Evolutionary conservation across 2,113 vertebrate genomes (phyloP).

Genomic region (Orycteropus afer): DNA sequence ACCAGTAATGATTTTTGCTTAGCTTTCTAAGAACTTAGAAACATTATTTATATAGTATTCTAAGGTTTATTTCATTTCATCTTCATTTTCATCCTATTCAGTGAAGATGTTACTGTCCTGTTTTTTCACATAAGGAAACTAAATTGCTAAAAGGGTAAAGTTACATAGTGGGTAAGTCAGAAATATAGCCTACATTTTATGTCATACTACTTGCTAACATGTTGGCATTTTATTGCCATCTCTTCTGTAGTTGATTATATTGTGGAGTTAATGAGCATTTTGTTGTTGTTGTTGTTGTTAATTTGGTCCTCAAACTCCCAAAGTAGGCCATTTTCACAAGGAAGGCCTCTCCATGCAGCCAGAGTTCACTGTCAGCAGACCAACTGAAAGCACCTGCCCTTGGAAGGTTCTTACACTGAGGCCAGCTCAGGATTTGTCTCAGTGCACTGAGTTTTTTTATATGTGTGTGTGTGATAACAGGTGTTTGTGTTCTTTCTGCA

Average conservation of each 20-base stretch:
- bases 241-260: not conserved
- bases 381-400: not conserved
- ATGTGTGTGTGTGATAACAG: not conserved
- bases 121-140: not conserved
- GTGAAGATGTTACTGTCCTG: not conserved
- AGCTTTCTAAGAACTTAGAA: slow-evolving; percentile 21
- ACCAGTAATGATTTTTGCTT: not conserved
- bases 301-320: not conserved
- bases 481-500: not conserved
- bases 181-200: not conserved
- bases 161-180: not conserved
- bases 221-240: not conserved
- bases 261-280: not conserved
- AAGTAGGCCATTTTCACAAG: not conserved
- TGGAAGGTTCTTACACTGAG: not conserved
- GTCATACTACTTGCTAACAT: not conserved
- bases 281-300: not conserved
- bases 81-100: not conserved
- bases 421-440: not conserved
- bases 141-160: not conserved
- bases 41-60: not conserved
- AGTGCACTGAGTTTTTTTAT: not conserved
- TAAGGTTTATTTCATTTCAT: not conserved
- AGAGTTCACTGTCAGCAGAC: not conserved
- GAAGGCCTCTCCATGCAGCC: not conserved